Evolutionary conservation across 2,888 invertebrate genomes (phyloP).

Genomic region (Eledone cirrhosa): DNA sequence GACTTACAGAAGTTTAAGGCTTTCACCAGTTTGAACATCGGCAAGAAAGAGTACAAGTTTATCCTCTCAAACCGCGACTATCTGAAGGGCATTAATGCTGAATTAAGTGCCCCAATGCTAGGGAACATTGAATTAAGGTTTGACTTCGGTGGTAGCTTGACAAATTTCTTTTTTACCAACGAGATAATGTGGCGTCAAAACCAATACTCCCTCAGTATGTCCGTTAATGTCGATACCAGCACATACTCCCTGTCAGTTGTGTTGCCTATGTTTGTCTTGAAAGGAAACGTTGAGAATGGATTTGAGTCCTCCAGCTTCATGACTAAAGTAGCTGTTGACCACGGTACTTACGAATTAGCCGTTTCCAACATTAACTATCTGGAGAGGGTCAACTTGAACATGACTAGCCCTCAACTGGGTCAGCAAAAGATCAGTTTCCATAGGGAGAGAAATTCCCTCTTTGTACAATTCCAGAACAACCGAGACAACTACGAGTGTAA

Average conservation of each 20-base stretch:
- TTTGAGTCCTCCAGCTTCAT: not conserved
- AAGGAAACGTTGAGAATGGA: not conserved
- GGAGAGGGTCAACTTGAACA: not conserved
- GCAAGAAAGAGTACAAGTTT: not conserved
- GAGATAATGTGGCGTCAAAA: not conserved
- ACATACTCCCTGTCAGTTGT: not conserved
- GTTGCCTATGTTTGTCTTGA: not conserved
- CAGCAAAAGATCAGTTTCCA: not conserved
- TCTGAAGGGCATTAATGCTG: not conserved
- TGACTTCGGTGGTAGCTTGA: not conserved
- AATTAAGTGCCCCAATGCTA: not conserved
- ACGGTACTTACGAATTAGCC: not conserved
- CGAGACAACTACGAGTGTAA: not conserved
- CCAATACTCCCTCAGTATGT: not conserved
- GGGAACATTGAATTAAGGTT: not conserved
- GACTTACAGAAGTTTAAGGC: slow-evolving; percentile 3
- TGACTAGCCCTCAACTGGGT: not conserved
- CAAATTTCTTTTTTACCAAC: not conserved
- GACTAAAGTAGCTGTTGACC: too few species aligned
- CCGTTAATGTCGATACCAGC: not conserved
- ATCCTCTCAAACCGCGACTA: not conserved
- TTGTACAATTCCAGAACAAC: not conserved
- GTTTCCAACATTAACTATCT: not conserved
- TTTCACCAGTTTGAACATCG: not conserved
- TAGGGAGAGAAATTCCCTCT: not conserved